Base-by-base conservation (phyloP, 2,797 vertebrate species). In the Nyctibius grandis region DNA sequence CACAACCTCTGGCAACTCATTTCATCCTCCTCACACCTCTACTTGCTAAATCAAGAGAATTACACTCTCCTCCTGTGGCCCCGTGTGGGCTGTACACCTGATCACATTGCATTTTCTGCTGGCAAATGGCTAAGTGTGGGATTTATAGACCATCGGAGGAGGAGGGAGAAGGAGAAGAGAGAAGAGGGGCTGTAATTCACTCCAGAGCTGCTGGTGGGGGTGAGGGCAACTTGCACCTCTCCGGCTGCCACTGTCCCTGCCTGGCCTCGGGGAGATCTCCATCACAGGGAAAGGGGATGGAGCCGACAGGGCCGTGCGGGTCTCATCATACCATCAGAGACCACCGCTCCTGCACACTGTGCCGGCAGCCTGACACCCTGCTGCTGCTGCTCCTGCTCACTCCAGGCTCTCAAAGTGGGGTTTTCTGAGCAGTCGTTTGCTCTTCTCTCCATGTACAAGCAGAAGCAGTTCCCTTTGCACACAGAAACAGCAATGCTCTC, bases 321-420 rank as follows among this genome's bases (percentile, higher is more conserved):
- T 48, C n/a, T 40, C 53, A 63, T 36, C 3, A 3, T 8, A 47
- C 21, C 29, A 23, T 5, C 70, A 48, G 44, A 59, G 57, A 54
- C 56, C 61, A 59, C 9, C 0, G 0, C 11, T 11, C 33, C 28
- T 2, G 0, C 33, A 12, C 15, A 8, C 33, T 2, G 0, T 6
- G 31, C 53, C 2, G 0, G 53, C 83, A 69, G 40, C 73, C 64
- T 65, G 60, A n/a, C 36, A 1, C 1, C 42, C 60, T 44, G 59
- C 63, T 3, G 4, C 9, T 7, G 6, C 19, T 11, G 9, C 36
- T 72, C 20, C 82, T 83, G 61, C 72, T 60, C 67, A 2, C 25
- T 29, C n/a, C 38, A n/a, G 38, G 26, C 42, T 51, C 85, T 45
- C 80, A 29, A 53, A 82, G 12, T 7, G 11, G 8, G 8, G 0